These are phyloP conservation scores for Parnassius smintheus DNA, from an alignment of 2,888 invertebrate species.

Conservation along the genomic window DNA sequence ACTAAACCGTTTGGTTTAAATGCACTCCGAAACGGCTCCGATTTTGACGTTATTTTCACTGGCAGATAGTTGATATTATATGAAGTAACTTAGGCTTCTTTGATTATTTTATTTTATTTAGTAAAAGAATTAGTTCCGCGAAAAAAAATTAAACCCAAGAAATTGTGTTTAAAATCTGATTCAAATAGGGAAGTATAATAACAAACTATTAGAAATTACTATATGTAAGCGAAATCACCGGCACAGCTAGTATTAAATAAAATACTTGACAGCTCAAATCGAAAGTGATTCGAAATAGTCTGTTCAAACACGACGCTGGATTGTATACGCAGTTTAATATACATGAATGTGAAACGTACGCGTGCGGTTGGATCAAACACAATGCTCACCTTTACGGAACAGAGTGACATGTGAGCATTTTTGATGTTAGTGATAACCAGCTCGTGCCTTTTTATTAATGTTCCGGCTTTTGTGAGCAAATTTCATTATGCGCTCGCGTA, in stretches of 20 bases:
- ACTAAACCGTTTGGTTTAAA: too few species aligned
- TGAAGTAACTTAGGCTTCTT: too few species aligned
- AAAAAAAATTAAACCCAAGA: too few species aligned
- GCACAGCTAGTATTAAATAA: background rate
- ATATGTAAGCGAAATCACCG: too few species aligned
- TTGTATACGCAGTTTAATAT: slow-evolving; percentile 4
- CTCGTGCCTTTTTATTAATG: slow-evolving; percentile 2
- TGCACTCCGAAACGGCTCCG: too few species aligned
- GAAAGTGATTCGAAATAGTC: background rate
- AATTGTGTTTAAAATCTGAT: too few species aligned
- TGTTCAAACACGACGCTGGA: background rate
- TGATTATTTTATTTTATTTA: too few species aligned
- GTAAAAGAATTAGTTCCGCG: too few species aligned
- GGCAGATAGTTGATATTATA: too few species aligned
- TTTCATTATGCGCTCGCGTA: background rate
- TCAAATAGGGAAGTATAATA: too few species aligned
- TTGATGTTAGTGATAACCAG: slow-evolving; percentile 8
- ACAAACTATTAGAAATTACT: too few species aligned
- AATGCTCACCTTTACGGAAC: slow-evolving; percentile 2
- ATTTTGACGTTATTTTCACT: too few species aligned
- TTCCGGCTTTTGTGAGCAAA: slow-evolving; percentile 1
- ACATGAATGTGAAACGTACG: slow-evolving; percentile 4
- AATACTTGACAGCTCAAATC: background rate
- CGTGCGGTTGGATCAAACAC: slow-evolving; percentile 8
- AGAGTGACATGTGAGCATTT: slow-evolving; percentile 18